These are phyloP conservation scores for Passer domesticus DNA, from an alignment of 2,113 vertebrate species.

Conservation along the genomic window DNA sequence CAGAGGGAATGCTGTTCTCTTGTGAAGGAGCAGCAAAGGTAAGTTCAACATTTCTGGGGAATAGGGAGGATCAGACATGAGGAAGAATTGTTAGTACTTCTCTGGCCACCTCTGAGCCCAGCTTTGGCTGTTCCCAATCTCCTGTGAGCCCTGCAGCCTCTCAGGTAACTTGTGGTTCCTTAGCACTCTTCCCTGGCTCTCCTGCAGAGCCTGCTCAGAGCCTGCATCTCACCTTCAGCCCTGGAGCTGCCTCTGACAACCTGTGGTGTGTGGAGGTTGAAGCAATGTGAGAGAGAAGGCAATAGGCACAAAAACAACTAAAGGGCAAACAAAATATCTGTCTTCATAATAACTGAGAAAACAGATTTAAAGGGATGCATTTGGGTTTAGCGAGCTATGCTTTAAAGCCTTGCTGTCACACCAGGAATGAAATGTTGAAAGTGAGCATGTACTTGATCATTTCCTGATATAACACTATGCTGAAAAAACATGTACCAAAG, in stretches of 20 bases:
- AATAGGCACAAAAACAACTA: not conserved
- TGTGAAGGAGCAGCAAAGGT: not conserved
- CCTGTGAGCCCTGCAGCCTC: accelerated
- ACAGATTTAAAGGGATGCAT: not conserved
- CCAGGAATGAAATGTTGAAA: not conserved
- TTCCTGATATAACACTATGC: not conserved
- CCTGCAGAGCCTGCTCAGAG: not conserved
- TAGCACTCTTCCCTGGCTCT: not conserved
- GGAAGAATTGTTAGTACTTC: not conserved
- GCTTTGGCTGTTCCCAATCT: not conserved
- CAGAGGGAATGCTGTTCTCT: not conserved
- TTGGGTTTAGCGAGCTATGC: not conserved
- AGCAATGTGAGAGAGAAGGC: not conserved
- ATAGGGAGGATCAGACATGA: accelerated
- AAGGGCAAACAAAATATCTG: not conserved
- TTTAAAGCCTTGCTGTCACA: not conserved
- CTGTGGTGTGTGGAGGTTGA: not conserved
- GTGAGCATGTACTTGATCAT: not conserved
- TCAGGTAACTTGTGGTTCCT: not conserved
- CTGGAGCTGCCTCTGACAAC: not conserved
- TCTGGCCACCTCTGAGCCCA: accelerated
- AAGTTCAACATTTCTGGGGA: not conserved
- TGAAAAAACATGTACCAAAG: not conserved
- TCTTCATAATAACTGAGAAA: not conserved
- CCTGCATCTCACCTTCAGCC: not conserved